Evolutionary conservation across 2,888 invertebrate genomes (phyloP), one percentile per base, ranked within the genome.

Genomic region (Eupithecia vulgata): DNA sequence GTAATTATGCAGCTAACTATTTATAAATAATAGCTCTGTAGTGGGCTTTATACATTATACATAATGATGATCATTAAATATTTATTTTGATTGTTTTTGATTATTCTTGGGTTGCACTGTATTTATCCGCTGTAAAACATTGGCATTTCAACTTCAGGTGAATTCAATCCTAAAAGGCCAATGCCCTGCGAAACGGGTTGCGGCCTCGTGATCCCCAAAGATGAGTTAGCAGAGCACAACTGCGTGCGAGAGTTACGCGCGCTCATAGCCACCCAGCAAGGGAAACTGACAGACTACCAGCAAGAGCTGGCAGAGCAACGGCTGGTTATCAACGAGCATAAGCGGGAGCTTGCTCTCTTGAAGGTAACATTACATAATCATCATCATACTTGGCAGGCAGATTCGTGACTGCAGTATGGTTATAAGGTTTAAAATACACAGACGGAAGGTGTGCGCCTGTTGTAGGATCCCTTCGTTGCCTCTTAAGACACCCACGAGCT

Each of bases 151-250:
- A 12, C 48, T 62, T 30, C 80, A 93, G 94, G 94, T 84, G 94
- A 94, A 88, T 94, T 84, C 88, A 99, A 99, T 92, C 99, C 99
- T 0, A 99, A 99, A 91, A 95, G 98, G 85, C 98, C 98, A 21
- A 96, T 98, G 85, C 97, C 97, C 57, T 99, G 99, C 90, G 98
- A 98, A 84, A 97, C 97, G 80, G 99, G 99, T 30, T 99, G 99
- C 86, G 99, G 98, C 34, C 95, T 99, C 67, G 97, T 98, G 71
- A 97, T 99, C 84, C 99, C 99, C 13, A 99, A 99, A 93, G 99
- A 99, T 92, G 98, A 99, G 91, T 90, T 99, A 0, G 97, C 97
- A 87, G 98, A 98, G 82, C 99, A 99, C 90, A 99, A 99, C 88
- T 99, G 99, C 90, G 97, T 99, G 25, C 95, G 97, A 75, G 99